phyloP scores from a whole-genome alignment of 2,888 invertebrate genomes.

The Drosophila basisetae region DNA sequence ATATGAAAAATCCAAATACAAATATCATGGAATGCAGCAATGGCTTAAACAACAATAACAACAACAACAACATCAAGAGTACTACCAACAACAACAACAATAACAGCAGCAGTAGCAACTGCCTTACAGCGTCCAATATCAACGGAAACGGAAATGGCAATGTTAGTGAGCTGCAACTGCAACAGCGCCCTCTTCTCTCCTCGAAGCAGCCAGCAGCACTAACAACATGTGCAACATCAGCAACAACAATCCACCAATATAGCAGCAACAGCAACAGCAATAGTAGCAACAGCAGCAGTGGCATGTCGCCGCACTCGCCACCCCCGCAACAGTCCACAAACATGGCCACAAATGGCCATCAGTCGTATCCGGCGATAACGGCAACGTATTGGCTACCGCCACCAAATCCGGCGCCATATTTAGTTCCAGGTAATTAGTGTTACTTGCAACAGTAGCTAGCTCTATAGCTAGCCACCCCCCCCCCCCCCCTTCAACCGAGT shows the following conservation, averaged over 20 bases:
- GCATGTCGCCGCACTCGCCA: slow-evolving; percentile 58
- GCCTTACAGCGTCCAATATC: slow-evolving; percentile 64
- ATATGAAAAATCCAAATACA: slow-evolving; percentile 82
- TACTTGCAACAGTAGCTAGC: slow-evolving; percentile 56
- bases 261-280: slow-evolving; percentile 45
- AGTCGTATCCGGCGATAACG: slow-evolving; percentile 91
- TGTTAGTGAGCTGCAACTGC: slow-evolving; percentile 68
- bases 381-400: slow-evolving; percentile 94
- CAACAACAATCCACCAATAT: slow-evolving; percentile 28
- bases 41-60: slow-evolving; percentile 62
- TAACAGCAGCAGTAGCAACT: slow-evolving; percentile 32
- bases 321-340: slow-evolving; percentile 67
- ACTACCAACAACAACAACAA: slow-evolving; percentile 22
- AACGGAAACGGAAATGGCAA: slow-evolving; percentile 82
- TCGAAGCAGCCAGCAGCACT: slow-evolving; percentile 39
- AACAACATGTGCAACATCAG: slow-evolving; percentile 55
- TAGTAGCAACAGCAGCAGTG: slow-evolving; percentile 38
- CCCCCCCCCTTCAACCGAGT: background rate
- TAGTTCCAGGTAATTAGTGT: slow-evolving; percentile 91
- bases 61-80: slow-evolving; percentile 34
- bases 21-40: slow-evolving; percentile 78
- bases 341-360: slow-evolving; percentile 79
- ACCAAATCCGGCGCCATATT: slow-evolving; percentile 92
- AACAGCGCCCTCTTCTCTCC: slow-evolving; percentile 48
- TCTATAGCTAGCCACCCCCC: background rate